These are phyloP conservation scores for Caenorhabditis plicata DNA, from an alignment of 2,888 invertebrate genomes.

Conservation along the genomic window DNA sequence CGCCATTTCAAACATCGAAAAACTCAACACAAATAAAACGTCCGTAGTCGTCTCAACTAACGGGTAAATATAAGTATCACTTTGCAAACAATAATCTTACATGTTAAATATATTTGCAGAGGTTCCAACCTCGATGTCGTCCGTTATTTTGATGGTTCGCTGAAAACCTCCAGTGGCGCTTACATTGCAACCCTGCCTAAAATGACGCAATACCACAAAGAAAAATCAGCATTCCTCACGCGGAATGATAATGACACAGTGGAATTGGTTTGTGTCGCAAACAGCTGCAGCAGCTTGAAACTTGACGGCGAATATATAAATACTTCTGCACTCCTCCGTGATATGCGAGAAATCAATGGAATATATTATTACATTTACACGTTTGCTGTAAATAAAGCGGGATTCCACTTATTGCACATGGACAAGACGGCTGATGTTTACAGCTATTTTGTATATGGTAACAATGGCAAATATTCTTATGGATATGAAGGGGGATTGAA, in stretches of 20 bases:
- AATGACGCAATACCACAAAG: conserved; percentile 26
- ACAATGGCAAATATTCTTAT: conserved; percentile 31
- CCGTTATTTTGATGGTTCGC: conserved; percentile 26
- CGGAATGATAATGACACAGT: conserved; percentile 29
- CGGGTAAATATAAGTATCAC: no score
- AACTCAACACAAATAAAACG: no score
- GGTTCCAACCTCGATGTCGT: conserved; percentile 37
- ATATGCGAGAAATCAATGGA: conserved; percentile 13
- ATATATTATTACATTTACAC: conserved; percentile 11
- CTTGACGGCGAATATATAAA: conserved; percentile 7
- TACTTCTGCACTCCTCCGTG: background rate
- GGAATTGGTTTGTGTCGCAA: conserved; percentile 23
- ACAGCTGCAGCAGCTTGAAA: conserved; percentile 8
- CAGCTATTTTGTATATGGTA: conserved; percentile 27
- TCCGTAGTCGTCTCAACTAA: no score
- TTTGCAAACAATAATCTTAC: background rate
- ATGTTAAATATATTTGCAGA: conserved; percentile 12
- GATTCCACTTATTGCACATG: conserved; percentile 19
- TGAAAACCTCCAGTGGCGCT: conserved; percentile 19
- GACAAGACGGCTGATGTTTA: conserved; percentile 2
- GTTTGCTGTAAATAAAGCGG: conserved; percentile 6
- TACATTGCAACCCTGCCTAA: conserved; percentile 38
- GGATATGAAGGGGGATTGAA: conserved; percentile 32
- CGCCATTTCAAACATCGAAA: no score
- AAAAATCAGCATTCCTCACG: conserved; percentile 29